Evolutionary conservation across 2,888 invertebrate species (phyloP), one percentile per base, ranked within the genome.

Genomic region (Pecten maximus): DNA sequence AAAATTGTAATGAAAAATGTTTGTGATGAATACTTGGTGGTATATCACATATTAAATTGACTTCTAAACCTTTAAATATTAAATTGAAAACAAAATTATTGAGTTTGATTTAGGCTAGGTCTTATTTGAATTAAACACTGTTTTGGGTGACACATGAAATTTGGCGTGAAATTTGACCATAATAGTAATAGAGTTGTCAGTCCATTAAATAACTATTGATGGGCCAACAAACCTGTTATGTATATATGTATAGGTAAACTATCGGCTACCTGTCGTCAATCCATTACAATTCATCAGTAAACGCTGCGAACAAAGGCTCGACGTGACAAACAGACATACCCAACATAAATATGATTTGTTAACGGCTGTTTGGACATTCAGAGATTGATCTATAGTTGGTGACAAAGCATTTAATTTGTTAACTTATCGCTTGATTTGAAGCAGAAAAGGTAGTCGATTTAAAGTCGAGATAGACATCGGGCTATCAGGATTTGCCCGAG

Each of bases 351-450:
- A 74, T 74, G 74, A 74, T 74, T 74, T 74, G 74, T 35, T 74
- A 28, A 74, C 74, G 74, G 35, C 35, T 35, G 74, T 74, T 74
- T 74, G 74, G 74, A 28, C 74, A 28, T 74, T 28, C 74, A 0
- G 35, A 74, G 35, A 35, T 4, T 74, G 35, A 28, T 74, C 35
- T 74, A 15, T 74, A 74, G 35, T 74, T 74, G 74, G 74, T 74
- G 74, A 74, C 74, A 74, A 74, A 74, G 74, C 74, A 74, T 74
- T 74, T 74, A 74, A 74, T 74, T 74, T 74, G 74, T 74, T 35
- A 74, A 74, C 74, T 74, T 74, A 74, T 74, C 35, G 74, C 74
- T 74, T 74, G 35, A 74, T 10, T 74, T 74, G 74, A 74, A 74
- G 74, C 74, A 74, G 74, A 74, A 74, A 74, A 35, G 74, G 74